Base-by-base conservation (phyloP, 2,888 invertebrate genomes). In the Periphyllus acericola region DNA sequence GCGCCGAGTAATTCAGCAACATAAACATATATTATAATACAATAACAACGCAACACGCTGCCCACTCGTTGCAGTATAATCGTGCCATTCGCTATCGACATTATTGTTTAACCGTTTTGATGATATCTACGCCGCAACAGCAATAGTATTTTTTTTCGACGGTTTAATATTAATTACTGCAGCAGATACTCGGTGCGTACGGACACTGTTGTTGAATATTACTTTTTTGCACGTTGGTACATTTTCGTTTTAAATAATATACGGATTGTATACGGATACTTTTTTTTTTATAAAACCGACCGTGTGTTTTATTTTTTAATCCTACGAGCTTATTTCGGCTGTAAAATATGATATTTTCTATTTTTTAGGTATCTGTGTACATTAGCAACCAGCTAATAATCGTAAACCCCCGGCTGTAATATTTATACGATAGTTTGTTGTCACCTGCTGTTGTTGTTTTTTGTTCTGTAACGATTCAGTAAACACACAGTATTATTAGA, bases 351-450 rank as follows among this genome's bases (percentile, higher is more conserved):
- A 32, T 55, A 52, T 32, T 79, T 79, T 52, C 21, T 40, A 60
- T 52, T 46, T 29, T 75, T 36, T 52, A 52, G 8, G 78, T 80
- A 52, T 86, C 21, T 80, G 86, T 87, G 86, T 87, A 87, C 86
- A 87, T 87, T 87, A 87, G 86, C 86, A 86, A 86, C 86, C 86
- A 17, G 75, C 83, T 84, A 84, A 84, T 84, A 84, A 75, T 60
- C 60, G 60, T 74, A 36, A 71, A 40, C 86, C 79, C 72, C 36
- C 55, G 19, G 21, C 55, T 55, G 25, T 60, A 36, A 46, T 68
- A 55, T 36, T 60, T 79, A 40, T 60, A 80, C 14, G 79, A 86
- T 72, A 72, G 72, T 72, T 25, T 19, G 80, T 81, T 80, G 71
- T 87, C 86, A 87, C 80, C 86, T 87, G 86, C 86, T 79, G 78